phyloP scores from a whole-genome alignment of 2,113 vertebrate genomes.

The Calyptomena viridis region DNA sequence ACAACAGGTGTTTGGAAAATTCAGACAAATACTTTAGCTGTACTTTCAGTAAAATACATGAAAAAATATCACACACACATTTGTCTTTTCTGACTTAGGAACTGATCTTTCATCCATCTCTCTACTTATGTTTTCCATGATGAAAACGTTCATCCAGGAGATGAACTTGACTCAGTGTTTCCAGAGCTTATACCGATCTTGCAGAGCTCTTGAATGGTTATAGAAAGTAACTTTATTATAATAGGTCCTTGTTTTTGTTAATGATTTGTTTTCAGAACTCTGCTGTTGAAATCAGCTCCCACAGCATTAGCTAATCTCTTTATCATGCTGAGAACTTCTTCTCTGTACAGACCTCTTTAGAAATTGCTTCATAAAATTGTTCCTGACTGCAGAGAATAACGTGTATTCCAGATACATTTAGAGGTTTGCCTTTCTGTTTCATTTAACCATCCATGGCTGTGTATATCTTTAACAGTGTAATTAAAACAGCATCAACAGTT shows the following conservation, averaged over 20 bases:
- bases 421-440: not conserved
- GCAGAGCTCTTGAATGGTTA: not conserved
- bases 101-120: not conserved
- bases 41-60: not conserved
- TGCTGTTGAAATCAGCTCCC: not conserved
- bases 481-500: not conserved
- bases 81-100: not conserved
- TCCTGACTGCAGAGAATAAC: not conserved
- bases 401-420: not conserved
- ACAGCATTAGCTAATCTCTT: not conserved
- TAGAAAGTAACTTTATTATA: not conserved
- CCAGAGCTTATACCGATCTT: not conserved
- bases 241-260: not conserved
- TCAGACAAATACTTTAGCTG: not conserved
- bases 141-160: too few relatives aligned
- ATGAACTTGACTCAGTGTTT: not conserved
- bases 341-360: not conserved
- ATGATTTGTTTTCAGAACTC: not conserved
- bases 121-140: not conserved
- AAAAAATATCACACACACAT: not conserved
- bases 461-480: not conserved
- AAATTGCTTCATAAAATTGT: not conserved
- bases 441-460: not conserved
- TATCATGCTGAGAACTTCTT: not conserved
- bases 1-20: not conserved